Base-by-base conservation (phyloP, 2,797 vertebrate species). In the Crypturellus tataupa region DNA sequence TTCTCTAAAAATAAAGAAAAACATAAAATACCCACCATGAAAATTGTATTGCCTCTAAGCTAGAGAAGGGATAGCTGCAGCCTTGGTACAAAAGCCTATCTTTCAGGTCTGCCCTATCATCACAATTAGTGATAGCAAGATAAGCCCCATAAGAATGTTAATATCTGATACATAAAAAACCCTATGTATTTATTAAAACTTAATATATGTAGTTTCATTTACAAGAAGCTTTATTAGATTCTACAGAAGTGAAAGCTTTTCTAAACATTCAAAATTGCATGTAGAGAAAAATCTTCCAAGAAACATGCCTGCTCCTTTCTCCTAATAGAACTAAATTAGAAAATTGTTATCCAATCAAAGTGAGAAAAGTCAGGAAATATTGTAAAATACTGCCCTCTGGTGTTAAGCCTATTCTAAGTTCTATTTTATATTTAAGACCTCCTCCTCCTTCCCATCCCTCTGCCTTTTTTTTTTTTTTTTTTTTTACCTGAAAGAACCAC, bases 341-440 rank as follows among this genome's bases (percentile, higher is more conserved):
- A 87, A 90, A 95, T 58, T 39, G 47, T 10, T 68, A 81, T 24
- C 69, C 81, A 92, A 72, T 67, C 76, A 12, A 10, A 42, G 29
- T 2, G 6, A 79, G 77, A 87, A 63, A 68, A 80, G 71, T 60
- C 91, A 91, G 68, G 80, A 97, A 96, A 97, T 94, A 97, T 97
- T 98, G 98, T 98, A 98, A 98, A 98, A 99, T 97, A 98, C 98
- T 99, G 99, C 99, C 98, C 98, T 98, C 99, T 98, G 98, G 98
- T 99, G 99, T 96, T 89, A 55, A 68, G 9, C 56, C 90, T 84
- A 55, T 87, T 91, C 72, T 27, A 65, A 92, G 81, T 5, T 23
- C 72, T 71, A 23, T 9, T 78, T 69, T 42, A 29, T 18, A 75
- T 60, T 71, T 65, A 62, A 51, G 96, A 96, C 87, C 29, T 68